Evolutionary conservation across 2,888 invertebrate species (phyloP).

Genomic region (Willowsia nigromaculata): DNA sequence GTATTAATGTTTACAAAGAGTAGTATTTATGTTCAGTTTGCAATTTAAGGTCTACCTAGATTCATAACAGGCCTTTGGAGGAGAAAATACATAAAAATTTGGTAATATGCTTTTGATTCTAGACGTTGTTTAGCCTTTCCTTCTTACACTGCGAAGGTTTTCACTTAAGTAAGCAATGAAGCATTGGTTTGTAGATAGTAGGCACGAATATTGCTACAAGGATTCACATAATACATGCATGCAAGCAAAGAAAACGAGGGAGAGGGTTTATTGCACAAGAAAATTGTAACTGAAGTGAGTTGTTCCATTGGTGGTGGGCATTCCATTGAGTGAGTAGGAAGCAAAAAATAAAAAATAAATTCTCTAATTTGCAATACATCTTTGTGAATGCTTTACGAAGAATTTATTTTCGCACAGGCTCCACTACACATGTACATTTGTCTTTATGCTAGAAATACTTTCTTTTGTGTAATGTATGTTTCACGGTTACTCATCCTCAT

Average conservation of each 20-base stretch:
- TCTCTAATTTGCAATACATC: neutral
- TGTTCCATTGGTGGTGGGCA: neutral
- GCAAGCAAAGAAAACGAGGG: too few relatives aligned
- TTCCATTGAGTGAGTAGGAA: neutral
- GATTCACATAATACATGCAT: neutral
- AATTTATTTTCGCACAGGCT: neutral
- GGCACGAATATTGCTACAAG: neutral
- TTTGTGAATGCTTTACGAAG: neutral
- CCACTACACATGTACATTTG: neutral
- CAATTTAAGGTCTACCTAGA: too few relatives aligned
- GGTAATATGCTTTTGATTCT: too few relatives aligned
- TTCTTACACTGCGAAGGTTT: too few relatives aligned
- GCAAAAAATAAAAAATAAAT: neutral
- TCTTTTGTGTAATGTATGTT: neutral
- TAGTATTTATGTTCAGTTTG: too few relatives aligned
- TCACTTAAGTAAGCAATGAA: neutral
- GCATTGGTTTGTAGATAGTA: neutral
- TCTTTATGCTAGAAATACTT: neutral
- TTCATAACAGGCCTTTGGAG: too few relatives aligned
- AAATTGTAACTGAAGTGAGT: slow-evolving; percentile 5
- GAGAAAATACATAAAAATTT: too few relatives aligned
- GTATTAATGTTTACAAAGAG: too few relatives aligned
- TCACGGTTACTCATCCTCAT: neutral
- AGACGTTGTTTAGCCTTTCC: too few relatives aligned
- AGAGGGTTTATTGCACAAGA: slow-evolving; percentile 6